Evolutionary conservation across 2,113 vertebrate genomes (phyloP), one percentile per base, ranked within the genome.

Genomic region (Hemibagrus wyckioides): DNA sequence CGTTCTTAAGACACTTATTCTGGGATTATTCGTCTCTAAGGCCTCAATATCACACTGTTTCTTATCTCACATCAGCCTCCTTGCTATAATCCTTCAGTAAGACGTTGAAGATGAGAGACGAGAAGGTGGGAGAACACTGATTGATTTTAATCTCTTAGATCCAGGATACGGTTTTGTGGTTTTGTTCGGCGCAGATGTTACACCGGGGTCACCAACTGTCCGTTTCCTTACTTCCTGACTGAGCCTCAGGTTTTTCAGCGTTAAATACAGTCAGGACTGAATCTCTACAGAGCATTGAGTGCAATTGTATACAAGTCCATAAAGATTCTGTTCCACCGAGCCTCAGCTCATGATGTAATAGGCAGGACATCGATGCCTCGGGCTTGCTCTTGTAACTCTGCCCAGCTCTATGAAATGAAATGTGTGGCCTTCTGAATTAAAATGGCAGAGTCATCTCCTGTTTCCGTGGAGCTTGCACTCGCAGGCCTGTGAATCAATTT

Each of bases 401-500:
- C 59, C 84, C 86, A 88, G 90, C 88, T 90, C 85, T 86, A 30
- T 79, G 85, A 94, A 93, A 93, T 94, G 75, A 94, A 94, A 93
- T 92, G 89, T 93, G 92, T 91, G 92, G 93, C 88, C 89, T 87
- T 90, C 87, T 90, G 93, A 94, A 94, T 93, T 92, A 91, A 94
- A 94, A 93, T 93, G 92, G 90, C 91, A 89, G 44, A 25, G 69
- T 61, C 89, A 30, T 86, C 89, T 92, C 89, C 85, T 50, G n/a
- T 93, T 94, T 92, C 89, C 83, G 87, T 88, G 85, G 84, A 86
- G 87, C 91, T 89, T 87, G 86, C 71, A 90, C 87, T 85, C 91
- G 87, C 89, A 83, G 90, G 67, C 89, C 86, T 89, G 57, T 84
- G 88, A 94, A 94, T 95, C 95, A 95, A 95, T 95, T 93, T 91